Evolutionary conservation across 2,888 invertebrate species (phyloP), one percentile per base, ranked within the genome.

Genomic region (Bembecia ichneumoniformis): DNA sequence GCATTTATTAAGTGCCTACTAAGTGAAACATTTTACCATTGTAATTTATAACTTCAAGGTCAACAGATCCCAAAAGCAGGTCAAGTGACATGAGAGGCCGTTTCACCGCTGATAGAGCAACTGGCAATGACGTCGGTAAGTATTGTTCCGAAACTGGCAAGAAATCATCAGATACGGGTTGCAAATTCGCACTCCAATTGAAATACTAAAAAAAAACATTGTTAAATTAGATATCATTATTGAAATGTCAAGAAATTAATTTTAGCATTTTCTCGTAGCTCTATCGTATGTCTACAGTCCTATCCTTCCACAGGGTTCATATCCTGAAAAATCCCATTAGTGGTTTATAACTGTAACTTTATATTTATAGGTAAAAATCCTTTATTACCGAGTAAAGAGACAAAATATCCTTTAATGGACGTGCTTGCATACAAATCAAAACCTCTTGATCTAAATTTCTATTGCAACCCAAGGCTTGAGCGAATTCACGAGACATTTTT

Each of bases 41-140:
- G 58, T 89, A 79, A 57, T 90, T 88, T 44, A 91, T 82, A 28
- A 89, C 90, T 68, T 92, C 92, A 57, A 92, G 89, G 60, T 90
- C 90, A n/a, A 90, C 89, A 48, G 92, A 88, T 16, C 94, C 94
- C 47, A 92, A 86, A 49, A 94, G 75, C 46, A 93, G 74, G 28
- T 93, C 91, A 13, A 93, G 88, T 69, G 90, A 89, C 50, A 87
- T 74, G 59, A 83, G 88, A 52, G 84, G 77, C 51, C 89, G 68
- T 49, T 72, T 73, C 49, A 84, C 71, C 47, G 90, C 73, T n/a
- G 87, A 81, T 28, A 93, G 71, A 43, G 89, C 89, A 52, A 76
- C 73, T 35, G 79, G 64, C 35, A 92, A 88, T 52, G 89, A 80
- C 51, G 73, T 62, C 4, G 91, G 90, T 56, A 92, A 77, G 66